These are phyloP conservation scores for Zosterops pallidus DNA, from an alignment of 2,113 vertebrate species.

Conservation along the genomic window DNA sequence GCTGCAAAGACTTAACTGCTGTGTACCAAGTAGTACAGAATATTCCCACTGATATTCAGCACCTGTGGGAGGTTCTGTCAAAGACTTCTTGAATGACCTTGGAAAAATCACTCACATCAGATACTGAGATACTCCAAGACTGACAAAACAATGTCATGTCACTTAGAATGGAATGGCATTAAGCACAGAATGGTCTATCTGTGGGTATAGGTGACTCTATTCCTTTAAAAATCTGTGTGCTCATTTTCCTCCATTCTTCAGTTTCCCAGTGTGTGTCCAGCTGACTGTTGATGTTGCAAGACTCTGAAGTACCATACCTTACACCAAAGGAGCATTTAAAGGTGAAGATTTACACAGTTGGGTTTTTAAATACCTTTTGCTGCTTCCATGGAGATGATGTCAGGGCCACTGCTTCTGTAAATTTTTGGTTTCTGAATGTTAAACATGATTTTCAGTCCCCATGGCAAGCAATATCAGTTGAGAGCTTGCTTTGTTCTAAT, in stretches of 20 bases:
- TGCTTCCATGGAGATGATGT: neutral
- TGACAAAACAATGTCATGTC: neutral
- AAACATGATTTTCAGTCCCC: neutral
- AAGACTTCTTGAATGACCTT: neutral
- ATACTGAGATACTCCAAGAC: neutral
- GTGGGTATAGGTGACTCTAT: neutral
- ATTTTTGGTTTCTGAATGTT: neutral
- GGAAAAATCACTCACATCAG: neutral
- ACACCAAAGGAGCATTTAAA: neutral
- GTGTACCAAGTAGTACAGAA: neutral
- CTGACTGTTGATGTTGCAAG: neutral
- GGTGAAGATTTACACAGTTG: neutral
- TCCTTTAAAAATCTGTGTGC: neutral
- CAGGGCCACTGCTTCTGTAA: neutral
- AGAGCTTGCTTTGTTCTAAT: neutral
- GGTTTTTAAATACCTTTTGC: neutral
- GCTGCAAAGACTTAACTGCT: slow-evolving; percentile 36
- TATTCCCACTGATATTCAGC: neutral
- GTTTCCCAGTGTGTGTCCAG: neutral
- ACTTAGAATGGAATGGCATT: neutral
- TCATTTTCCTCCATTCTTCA: neutral
- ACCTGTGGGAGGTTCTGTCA: neutral
- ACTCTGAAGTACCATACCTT: neutral
- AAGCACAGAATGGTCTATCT: neutral
- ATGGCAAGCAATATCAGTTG: neutral